Evolutionary conservation across 2,888 invertebrate species (phyloP).

Genomic region (Nowickia ferox): DNA sequence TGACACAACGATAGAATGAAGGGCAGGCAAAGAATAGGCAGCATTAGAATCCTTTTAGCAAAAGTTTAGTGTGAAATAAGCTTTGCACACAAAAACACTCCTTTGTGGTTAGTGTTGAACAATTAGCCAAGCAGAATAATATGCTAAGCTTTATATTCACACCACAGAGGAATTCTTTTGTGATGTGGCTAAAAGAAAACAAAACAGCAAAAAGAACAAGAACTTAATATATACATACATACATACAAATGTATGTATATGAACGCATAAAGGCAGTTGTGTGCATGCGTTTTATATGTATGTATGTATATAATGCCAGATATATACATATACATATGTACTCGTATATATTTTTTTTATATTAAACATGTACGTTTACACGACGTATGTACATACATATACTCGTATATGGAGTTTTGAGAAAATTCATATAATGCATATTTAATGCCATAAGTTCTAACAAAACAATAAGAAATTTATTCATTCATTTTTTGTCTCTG

Average conservation of each 20-base stretch:
- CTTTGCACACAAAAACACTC: slow-evolving; percentile 68
- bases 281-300: slow-evolving; percentile 5
- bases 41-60: slow-evolving; percentile 42
- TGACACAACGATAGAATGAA: not conserved
- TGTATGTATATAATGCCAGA: slow-evolving; percentile 14
- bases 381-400: slow-evolving; percentile 14
- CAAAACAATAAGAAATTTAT: slow-evolving; percentile 52
- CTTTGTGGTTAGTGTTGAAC: slow-evolving; percentile 69
- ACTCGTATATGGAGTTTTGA: slow-evolving; percentile 20
- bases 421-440: slow-evolving; percentile 51
- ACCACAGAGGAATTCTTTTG: slow-evolving; percentile 68
- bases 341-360: no score
- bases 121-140: slow-evolving; percentile 71
- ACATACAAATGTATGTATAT: not conserved
- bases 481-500: slow-evolving; percentile 34
- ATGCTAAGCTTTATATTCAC: slow-evolving; percentile 67
- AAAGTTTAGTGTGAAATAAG: slow-evolving; percentile 68
- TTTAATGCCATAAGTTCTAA: slow-evolving; percentile 62
- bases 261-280: slow-evolving; percentile 5
- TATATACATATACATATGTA: not conserved
- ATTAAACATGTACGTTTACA: slow-evolving; percentile 18
- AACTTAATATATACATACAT: slow-evolving; percentile 24
- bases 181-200: slow-evolving; percentile 37
- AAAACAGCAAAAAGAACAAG: slow-evolving; percentile 33
- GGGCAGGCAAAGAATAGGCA: not conserved